Evolutionary conservation across 2,888 invertebrate species (phyloP).

Genomic region (Vandiemenella viatica): DNA sequence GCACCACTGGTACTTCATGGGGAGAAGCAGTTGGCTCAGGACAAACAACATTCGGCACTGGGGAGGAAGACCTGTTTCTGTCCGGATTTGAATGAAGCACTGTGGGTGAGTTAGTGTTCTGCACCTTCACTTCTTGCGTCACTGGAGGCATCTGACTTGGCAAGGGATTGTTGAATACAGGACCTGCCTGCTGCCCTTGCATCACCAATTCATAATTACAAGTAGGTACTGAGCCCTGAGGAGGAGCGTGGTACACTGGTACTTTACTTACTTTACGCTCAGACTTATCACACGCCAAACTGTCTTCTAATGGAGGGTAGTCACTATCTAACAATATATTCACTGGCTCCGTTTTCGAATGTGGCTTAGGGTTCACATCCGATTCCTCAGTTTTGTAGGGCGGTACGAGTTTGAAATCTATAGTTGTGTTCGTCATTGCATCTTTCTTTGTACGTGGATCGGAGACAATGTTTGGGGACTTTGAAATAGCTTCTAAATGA

Average conservation of each 20-base stretch:
- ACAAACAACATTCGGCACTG: background rate
- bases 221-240: background rate
- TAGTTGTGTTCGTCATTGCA: constrained; percentile 18
- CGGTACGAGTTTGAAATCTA: constrained; percentile 12
- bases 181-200: background rate
- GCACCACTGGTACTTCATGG: too few species aligned
- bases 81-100: background rate
- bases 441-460: constrained; percentile 17
- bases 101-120: background rate
- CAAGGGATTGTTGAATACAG: background rate
- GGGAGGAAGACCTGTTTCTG: background rate
- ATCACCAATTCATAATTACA: too few species aligned
- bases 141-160: background rate
- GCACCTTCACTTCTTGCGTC: background rate
- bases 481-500: background rate
- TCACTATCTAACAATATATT: constrained; percentile 5
- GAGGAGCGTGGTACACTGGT: too few species aligned
- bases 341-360: background rate
- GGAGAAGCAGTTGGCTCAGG: background rate
- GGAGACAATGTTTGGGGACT: background rate
- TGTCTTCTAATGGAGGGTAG: constrained; percentile 12
- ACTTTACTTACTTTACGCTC: constrained; percentile 1
- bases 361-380: background rate
- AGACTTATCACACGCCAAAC: constrained; percentile 8
- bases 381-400: constrained; percentile 7